Conservation (phyloP, 2,888 invertebrate genomes). For the Biston betularia region DNA sequence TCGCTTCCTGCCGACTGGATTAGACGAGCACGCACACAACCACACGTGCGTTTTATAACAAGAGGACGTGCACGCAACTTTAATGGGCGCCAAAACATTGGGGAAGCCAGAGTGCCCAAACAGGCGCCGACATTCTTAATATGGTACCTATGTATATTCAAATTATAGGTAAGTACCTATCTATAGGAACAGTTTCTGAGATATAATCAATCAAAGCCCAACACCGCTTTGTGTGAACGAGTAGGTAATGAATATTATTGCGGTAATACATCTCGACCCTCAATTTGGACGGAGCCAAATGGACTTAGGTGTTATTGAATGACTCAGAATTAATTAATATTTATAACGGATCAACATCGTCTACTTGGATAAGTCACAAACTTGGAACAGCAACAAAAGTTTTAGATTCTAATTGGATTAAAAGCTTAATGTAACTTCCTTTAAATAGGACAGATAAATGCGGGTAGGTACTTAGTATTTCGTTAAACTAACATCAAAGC, state of each 20-base stretch:
- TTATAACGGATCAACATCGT: slow-evolving; percentile 38
- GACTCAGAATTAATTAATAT: slow-evolving; percentile 51
- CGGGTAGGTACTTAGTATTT: slow-evolving; percentile 20
- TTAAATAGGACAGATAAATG: slow-evolving; percentile 4
- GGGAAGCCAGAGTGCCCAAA: slow-evolving; percentile 19
- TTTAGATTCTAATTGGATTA: slow-evolving; percentile 21
- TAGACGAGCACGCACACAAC: slow-evolving; percentile 62
- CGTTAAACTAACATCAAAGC: slow-evolving; percentile 44
- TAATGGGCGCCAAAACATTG: slow-evolving; percentile 38
- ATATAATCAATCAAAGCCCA: slow-evolving; percentile 56
- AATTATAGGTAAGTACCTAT: slow-evolving; percentile 9
- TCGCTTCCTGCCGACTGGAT: slow-evolving; percentile 78
- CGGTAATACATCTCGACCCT: slow-evolving; percentile 54
- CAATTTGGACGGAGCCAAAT: slow-evolving; percentile 52
- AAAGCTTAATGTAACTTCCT: slow-evolving; percentile 1
- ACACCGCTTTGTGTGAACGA: slow-evolving; percentile 53
- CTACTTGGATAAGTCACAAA: slow-evolving; percentile 13
- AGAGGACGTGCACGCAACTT: slow-evolving; percentile 38
- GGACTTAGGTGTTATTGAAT: slow-evolving; percentile 31
- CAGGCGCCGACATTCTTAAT: slow-evolving; percentile 17
- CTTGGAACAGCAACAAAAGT: slow-evolving; percentile 15
- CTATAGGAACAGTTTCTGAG: slow-evolving; percentile 23
- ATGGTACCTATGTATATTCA: slow-evolving; percentile 33
- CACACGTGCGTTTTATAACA: slow-evolving; percentile 34
- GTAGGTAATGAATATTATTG: slow-evolving; percentile 69